Conservation (phyloP, 2,888 invertebrate genomes). For the Microchrysa polita region DNA sequence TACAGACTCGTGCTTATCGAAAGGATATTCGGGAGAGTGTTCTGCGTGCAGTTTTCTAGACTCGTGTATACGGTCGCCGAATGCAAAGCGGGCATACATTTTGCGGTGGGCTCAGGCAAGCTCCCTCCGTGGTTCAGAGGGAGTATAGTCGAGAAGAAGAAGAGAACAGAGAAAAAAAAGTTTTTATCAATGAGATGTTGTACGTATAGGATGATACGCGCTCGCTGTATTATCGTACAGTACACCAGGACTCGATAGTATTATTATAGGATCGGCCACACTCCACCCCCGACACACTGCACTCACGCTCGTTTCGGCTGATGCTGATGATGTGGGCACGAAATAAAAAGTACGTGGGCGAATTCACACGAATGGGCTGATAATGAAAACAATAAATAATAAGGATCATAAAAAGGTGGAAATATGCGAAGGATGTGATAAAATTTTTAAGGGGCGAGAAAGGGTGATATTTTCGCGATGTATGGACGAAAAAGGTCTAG, state of each 20-base stretch:
- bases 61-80: not conserved
- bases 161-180: constrained; percentile 33
- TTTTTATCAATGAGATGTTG: constrained; percentile 44
- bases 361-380: constrained; percentile 38
- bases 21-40: too few species aligned
- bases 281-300: constrained; percentile 24
- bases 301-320: too few species aligned
- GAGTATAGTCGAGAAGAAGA: too few species aligned
- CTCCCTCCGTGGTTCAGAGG: constrained; percentile 30
- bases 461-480: not conserved
- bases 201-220: constrained; percentile 36
- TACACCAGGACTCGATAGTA: constrained; percentile 16
- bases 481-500: not conserved
- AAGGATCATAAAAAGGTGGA: constrained; percentile 15
- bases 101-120: constrained; percentile 25
- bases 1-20: not conserved
- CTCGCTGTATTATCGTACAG: constrained; percentile 23
- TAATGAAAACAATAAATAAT: constrained; percentile 42
- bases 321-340: constrained; percentile 2
- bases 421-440: constrained; percentile 21
- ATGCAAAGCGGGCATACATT: constrained; percentile 10
- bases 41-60: not conserved
- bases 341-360: constrained; percentile 33
- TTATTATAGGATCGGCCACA: constrained; percentile 14
- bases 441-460: not conserved